Conservation (phyloP, 2,888 invertebrate species). For the Ophion slaviceki region DNA sequence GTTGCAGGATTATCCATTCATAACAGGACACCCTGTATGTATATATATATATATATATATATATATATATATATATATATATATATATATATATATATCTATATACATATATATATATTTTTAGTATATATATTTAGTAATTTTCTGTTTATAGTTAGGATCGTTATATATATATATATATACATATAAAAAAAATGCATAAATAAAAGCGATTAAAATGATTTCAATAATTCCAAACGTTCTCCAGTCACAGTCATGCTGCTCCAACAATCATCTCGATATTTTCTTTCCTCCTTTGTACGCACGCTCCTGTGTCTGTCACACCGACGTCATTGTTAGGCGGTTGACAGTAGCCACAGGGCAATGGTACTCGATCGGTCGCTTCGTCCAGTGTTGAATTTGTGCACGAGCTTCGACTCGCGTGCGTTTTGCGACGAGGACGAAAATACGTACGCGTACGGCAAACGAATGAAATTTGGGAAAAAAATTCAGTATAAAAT, state of each 20-base stretch:
- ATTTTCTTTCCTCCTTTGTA: constrained; percentile 6
- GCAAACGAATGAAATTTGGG: not conserved
- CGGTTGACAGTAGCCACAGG: constrained; percentile 14
- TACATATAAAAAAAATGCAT: not conserved
- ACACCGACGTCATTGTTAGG: not conserved
- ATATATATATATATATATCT: no score
- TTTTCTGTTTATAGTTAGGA: no score
- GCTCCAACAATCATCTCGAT: not conserved
- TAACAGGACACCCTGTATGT: no score
- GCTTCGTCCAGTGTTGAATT: constrained; percentile 1
- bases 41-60: not conserved
- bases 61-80: no score
- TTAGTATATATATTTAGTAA: no score
- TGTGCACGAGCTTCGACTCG: constrained; percentile 5
- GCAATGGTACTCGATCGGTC: constrained; percentile 29
- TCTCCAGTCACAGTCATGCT: not conserved
- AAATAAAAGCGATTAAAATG: not conserved
- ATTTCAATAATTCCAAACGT: not conserved
- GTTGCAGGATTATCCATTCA: no score
- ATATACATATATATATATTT: no score
- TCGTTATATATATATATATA: no score
- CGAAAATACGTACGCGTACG: not conserved
- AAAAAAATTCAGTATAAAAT: no score
- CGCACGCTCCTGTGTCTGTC: not conserved
- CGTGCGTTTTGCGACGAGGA: not conserved